These are phyloP conservation scores for Diadophis punctatus DNA, from an alignment of 2,113 vertebrate genomes.

Conservation along the genomic window DNA sequence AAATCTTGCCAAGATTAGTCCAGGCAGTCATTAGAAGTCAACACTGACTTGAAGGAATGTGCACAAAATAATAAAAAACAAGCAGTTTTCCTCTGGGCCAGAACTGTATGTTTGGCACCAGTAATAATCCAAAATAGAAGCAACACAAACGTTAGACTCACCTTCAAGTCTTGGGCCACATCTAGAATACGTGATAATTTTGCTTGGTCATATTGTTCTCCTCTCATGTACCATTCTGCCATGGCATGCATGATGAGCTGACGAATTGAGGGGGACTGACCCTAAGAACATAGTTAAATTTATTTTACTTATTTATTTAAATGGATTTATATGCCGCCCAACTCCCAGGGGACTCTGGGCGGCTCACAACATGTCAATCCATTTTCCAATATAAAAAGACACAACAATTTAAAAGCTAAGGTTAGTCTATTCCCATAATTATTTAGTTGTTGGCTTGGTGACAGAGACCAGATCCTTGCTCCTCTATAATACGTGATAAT, in stretches of 20 bases:
- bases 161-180: slow-evolving; percentile 99
- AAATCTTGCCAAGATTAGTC: not conserved
- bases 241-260: slow-evolving; percentile 99
- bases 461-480: not conserved
- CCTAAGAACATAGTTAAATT: slow-evolving; percentile 69
- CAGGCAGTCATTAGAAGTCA: not conserved
- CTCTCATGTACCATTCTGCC: slow-evolving; percentile 99
- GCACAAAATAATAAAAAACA: not conserved
- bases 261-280: slow-evolving; percentile 97
- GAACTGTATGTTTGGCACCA: not conserved
- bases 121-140: not conserved
- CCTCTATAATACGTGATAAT: not conserved
- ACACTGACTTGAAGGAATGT: not conserved
- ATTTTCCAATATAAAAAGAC: too few relatives aligned
- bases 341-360: too few relatives aligned
- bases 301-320: too few relatives aligned
- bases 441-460: not conserved
- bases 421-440: not conserved
- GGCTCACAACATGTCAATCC: too few relatives aligned
- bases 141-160: slow-evolving; percentile 52
- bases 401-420: too few relatives aligned
- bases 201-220: slow-evolving; percentile 97
- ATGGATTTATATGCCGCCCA: too few relatives aligned
- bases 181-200: slow-evolving; percentile 97
- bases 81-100: not conserved